phyloP scores from a whole-genome alignment of 2,113 vertebrate genomes.

The Sporophila hypoxantha region DNA sequence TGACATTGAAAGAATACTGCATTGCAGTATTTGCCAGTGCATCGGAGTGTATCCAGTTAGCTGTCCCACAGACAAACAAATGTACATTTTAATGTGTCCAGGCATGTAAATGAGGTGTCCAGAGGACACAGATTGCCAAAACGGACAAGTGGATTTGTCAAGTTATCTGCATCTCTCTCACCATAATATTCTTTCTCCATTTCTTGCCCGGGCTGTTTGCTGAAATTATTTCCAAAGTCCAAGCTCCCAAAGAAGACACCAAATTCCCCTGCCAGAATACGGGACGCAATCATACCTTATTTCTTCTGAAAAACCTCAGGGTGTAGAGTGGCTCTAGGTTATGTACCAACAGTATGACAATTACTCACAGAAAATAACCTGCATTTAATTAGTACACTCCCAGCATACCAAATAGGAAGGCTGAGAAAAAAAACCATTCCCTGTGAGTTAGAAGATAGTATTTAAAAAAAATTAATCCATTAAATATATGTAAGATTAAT shows the following conservation, averaged over 20 bases:
- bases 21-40: conserved; percentile 73
- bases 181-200: conserved; percentile 12
- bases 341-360: conserved; percentile 5
- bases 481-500: not conserved
- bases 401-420: conserved; percentile 32
- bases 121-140: conserved; percentile 40
- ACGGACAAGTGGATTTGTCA: conserved; percentile 48
- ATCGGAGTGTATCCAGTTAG: conserved; percentile 51
- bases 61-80: conserved; percentile 62
- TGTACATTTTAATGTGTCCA: conserved; percentile 55
- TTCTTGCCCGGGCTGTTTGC: conserved; percentile 16
- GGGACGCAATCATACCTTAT: not conserved
- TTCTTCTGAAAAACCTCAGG: not conserved
- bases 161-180: conserved; percentile 5
- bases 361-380: conserved; percentile 28
- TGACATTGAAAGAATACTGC: conserved; percentile 79
- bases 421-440: not conserved
- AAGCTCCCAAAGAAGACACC: not conserved
- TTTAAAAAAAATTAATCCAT: not conserved
- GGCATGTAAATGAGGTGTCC: conserved; percentile 56
- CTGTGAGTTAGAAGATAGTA: not conserved
- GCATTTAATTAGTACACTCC: conserved; percentile 30
- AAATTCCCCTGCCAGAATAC: not conserved
- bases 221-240: conserved; percentile 23
- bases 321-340: not conserved